These are phyloP conservation scores for Leptura quadrifasciata DNA, from an alignment of 2,888 invertebrate genomes.

Conservation along the genomic window DNA sequence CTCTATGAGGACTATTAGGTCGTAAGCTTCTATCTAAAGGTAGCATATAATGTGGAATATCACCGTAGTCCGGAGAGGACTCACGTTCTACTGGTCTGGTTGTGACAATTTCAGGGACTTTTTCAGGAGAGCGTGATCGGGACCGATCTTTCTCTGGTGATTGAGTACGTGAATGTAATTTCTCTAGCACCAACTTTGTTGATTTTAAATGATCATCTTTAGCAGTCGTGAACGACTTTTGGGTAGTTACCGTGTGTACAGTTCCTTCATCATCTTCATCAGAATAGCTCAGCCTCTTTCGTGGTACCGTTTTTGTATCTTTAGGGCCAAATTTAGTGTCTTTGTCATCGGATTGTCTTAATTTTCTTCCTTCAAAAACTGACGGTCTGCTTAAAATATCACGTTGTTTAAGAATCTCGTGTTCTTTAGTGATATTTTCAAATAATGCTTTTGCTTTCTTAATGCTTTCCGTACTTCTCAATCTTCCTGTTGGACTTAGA, in stretches of 20 bases:
- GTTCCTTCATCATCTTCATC: constrained; percentile 45
- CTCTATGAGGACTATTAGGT: constrained; percentile 25
- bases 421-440: constrained; percentile 77
- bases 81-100: constrained; percentile 10
- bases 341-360: constrained; percentile 34
- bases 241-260: neutral
- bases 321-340: neutral
- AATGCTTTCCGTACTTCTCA: constrained; percentile 80
- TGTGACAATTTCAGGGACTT: constrained; percentile 24
- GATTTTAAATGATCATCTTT: constrained; percentile 53
- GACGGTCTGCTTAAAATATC: constrained; percentile 76
- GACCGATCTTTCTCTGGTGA: constrained; percentile 52
- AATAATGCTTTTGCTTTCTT: constrained; percentile 83
- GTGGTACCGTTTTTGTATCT: constrained; percentile 26
- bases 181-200: constrained; percentile 56
- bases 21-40: constrained; percentile 64
- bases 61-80: constrained; percentile 52
- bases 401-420: constrained; percentile 69
- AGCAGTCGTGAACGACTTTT: neutral
- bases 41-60: constrained; percentile 69
- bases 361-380: constrained; percentile 71
- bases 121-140: constrained; percentile 51
- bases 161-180: constrained; percentile 27
- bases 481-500: constrained; percentile 66
- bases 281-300: constrained; percentile 43